Conservation (phyloP, 2,113 vertebrate species). For the Chionis minor region DNA sequence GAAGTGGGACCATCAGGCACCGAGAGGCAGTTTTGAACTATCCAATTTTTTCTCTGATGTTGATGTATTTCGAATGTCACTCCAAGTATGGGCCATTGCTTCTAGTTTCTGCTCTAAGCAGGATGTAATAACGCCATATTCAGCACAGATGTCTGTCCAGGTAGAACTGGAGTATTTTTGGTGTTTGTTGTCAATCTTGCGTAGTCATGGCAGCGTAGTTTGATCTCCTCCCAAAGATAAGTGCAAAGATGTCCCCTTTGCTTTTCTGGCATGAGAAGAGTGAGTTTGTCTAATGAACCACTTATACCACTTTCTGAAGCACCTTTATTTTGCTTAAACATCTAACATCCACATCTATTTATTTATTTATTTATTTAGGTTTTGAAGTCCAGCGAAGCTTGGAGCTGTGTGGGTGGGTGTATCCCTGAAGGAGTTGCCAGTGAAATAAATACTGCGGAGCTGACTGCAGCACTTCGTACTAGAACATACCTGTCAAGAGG, state of each 20-base stretch:
- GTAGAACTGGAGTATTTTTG: background rate
- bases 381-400: background rate
- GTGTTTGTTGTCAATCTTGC: background rate
- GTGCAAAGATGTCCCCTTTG: background rate
- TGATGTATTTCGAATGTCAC: background rate
- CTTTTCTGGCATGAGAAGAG: background rate
- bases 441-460: background rate
- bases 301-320: background rate
- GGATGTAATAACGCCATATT: background rate
- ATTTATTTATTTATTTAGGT: background rate
- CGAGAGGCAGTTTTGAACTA: background rate
- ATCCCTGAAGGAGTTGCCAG: background rate
- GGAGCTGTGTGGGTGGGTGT: background rate
- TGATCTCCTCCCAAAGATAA: background rate
- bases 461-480: constrained; percentile 15
- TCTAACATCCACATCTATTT: background rate
- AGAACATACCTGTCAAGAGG: background rate
- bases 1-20: background rate
- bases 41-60: background rate
- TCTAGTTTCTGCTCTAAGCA: background rate
- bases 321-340: background rate
- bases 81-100: background rate
- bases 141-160: background rate
- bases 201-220: background rate
- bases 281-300: background rate